phyloP scores from a whole-genome alignment of 2,888 invertebrate genomes.

The Morpho deidamia region DNA sequence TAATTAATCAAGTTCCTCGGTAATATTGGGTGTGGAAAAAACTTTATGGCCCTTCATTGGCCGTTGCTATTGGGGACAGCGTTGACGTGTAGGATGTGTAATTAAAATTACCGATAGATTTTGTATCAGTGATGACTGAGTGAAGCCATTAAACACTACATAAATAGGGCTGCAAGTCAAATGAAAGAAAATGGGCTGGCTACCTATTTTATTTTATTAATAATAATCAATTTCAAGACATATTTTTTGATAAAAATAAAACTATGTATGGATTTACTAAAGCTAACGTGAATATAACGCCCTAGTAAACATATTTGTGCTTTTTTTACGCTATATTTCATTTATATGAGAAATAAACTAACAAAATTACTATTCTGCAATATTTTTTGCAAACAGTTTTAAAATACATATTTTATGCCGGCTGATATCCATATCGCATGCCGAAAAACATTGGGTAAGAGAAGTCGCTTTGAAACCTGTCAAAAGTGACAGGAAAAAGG shows the following conservation, averaged over 20 bases:
- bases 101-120: neutral
- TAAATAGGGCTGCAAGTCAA: too few species aligned
- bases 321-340: too few species aligned
- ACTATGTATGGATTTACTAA: too few species aligned
- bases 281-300: too few species aligned
- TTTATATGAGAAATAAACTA: too few species aligned
- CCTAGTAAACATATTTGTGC: too few species aligned
- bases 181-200: too few species aligned
- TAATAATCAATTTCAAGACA: too few species aligned
- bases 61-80: neutral
- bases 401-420: slow-evolving; percentile 3
- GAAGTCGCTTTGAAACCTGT: slow-evolving; percentile 74
- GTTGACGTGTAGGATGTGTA: neutral
- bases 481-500: slow-evolving; percentile 76
- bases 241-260: too few species aligned
- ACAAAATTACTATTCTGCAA: neutral
- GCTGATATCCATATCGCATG: slow-evolving; percentile 20
- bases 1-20: slow-evolving; percentile 55
- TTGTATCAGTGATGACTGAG: too few species aligned
- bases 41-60: slow-evolving; percentile 1
- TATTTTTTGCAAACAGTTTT: neutral
- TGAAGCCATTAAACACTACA: too few species aligned
- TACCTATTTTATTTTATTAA: too few species aligned
- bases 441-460: slow-evolving; percentile 60
- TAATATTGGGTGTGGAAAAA: slow-evolving; percentile 15